Conservation (phyloP, 2,888 invertebrate species). For the Platycnemis pennipes region DNA sequence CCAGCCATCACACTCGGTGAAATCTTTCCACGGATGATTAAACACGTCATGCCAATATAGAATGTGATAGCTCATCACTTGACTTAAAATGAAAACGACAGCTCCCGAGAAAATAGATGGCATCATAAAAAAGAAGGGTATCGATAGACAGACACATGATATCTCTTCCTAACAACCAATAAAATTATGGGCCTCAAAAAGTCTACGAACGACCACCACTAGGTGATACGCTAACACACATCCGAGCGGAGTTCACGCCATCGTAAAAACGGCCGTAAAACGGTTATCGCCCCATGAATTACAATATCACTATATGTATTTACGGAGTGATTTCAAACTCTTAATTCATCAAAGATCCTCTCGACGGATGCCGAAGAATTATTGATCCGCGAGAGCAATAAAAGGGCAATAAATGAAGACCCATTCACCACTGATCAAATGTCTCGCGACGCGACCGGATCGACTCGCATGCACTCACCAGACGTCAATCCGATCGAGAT, state of each 20-base stretch:
- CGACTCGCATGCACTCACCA: background rate
- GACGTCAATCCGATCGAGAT: background rate
- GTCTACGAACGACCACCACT: constrained; percentile 7
- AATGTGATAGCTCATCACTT: background rate
- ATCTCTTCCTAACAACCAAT: constrained; percentile 43
- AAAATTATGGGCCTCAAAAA: constrained; percentile 47
- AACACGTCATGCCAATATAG: background rate
- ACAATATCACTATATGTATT: constrained; percentile 57
- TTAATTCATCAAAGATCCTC: constrained; percentile 13
- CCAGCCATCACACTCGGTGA: background rate
- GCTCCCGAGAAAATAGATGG: background rate
- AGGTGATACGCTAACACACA: constrained; percentile 59
- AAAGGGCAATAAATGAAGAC: background rate
- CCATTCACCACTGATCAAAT: constrained; percentile 1
- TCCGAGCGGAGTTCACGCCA: constrained; percentile 35
- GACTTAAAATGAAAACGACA: background rate
- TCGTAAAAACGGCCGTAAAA: constrained; percentile 50
- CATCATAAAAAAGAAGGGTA: background rate
- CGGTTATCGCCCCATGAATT: constrained; percentile 33
- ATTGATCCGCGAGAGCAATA: constrained; percentile 40
- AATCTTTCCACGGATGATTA: background rate
- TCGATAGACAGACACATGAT: background rate
- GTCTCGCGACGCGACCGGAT: background rate
- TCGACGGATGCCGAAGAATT: constrained; percentile 49
- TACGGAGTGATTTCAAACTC: constrained; percentile 37